phyloP scores from a whole-genome alignment of 2,888 invertebrate genomes.

The Junonia oenone region DNA sequence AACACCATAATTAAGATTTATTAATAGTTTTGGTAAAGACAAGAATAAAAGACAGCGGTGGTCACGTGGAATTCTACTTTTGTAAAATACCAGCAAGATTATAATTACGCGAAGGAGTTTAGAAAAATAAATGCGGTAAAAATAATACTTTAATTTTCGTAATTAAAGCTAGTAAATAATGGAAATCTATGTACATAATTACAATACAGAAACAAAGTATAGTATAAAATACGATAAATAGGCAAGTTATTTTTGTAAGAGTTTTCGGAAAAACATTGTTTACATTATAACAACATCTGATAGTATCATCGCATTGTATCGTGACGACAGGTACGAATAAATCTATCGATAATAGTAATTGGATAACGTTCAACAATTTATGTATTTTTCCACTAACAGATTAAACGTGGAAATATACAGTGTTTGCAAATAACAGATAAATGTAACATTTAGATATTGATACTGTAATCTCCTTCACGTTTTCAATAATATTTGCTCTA shows the following conservation, averaged over 20 bases:
- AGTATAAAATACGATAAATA: background rate
- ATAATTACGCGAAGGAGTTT: too few relatives aligned
- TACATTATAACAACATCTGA: constrained; percentile 17
- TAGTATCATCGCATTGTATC: constrained; percentile 14
- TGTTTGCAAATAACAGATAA: constrained; percentile 10
- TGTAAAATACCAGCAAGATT: too few relatives aligned
- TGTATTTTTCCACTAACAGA: constrained; percentile 31
- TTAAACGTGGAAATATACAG: constrained; percentile 25
- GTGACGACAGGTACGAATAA: constrained; percentile 14
- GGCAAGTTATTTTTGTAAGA: constrained; percentile 3
- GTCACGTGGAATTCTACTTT: background rate
- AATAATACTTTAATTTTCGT: too few relatives aligned
- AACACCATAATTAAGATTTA: background rate
- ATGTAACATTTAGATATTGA: constrained; percentile 2
- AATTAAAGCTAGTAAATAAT: too few relatives aligned
- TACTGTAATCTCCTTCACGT: background rate
- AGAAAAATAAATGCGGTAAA: too few relatives aligned
- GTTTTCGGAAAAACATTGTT: constrained; percentile 24
- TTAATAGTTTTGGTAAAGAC: background rate
- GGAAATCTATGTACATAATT: too few relatives aligned
- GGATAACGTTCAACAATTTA: constrained; percentile 15
- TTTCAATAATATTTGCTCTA: constrained; percentile 3
- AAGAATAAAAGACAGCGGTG: background rate
- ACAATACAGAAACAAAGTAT: too few relatives aligned
- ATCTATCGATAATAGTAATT: constrained; percentile 22